Conservation (phyloP, 1,140 invertebrate genomes). For the Hypsibius dujardini region DNA sequence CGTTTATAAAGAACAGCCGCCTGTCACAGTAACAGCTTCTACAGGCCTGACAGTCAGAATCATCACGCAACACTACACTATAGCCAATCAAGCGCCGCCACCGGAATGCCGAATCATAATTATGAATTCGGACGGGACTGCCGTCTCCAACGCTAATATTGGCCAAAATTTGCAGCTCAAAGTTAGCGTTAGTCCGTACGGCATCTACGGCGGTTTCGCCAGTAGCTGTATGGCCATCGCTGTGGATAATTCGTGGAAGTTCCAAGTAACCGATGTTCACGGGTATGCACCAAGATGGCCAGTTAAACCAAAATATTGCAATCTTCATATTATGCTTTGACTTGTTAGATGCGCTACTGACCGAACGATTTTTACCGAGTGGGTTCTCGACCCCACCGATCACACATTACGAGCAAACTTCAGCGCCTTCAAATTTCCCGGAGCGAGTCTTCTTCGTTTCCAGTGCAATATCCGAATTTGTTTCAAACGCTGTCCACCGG, state of each 20-base stretch:
- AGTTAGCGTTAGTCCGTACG: conserved; percentile 76
- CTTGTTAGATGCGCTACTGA: conserved; percentile 58
- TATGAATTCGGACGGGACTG: conserved; percentile 61
- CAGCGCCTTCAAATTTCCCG: conserved; percentile 87
- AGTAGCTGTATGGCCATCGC: conserved; percentile 78
- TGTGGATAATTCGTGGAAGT: conserved; percentile 57
- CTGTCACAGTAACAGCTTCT: conserved; percentile 74
- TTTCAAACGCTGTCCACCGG: conserved; percentile 82
- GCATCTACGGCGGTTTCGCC: conserved; percentile 81
- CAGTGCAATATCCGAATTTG: conserved; percentile 86
- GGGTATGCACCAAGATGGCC: conserved; percentile 34
- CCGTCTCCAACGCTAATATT: conserved; percentile 74
- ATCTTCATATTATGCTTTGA: too few relatives aligned
- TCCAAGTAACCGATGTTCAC: conserved; percentile 76
- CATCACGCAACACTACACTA: conserved; percentile 80
- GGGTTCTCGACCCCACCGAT: conserved; percentile 64
- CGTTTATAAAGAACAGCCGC: conserved; percentile 76
- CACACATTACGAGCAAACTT: conserved; percentile 65
- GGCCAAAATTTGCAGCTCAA: conserved; percentile 73
- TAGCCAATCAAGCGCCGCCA: conserved; percentile 80
- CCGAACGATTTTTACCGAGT: conserved; percentile 74
- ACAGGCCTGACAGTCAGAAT: conserved; percentile 40
- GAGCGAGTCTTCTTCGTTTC: conserved; percentile 80
- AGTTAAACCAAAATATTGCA: neutral
- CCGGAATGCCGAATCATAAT: conserved; percentile 81